These are phyloP conservation scores for Apodemia mormo DNA, from an alignment of 2,888 invertebrate genomes.

Conservation along the genomic window DNA sequence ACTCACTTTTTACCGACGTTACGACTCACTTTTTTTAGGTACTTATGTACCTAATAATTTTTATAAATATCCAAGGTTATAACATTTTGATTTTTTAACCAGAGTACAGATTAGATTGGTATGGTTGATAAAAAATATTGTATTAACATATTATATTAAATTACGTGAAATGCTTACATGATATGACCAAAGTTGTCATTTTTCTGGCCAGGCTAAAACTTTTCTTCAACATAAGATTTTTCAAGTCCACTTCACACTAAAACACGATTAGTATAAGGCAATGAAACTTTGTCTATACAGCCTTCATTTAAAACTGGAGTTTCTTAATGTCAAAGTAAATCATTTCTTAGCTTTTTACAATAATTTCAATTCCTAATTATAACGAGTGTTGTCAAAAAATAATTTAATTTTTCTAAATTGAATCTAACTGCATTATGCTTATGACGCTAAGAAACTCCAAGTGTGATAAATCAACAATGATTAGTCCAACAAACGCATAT, in stretches of 20 bases:
- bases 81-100: too few species aligned
- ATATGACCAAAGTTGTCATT: neutral
- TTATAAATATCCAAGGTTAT: too few species aligned
- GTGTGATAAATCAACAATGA: neutral
- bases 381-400: neutral
- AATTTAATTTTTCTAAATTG: neutral
- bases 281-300: constrained; percentile 14
- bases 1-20: too few species aligned
- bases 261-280: neutral
- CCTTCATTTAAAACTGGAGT: neutral
- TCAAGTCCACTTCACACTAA: neutral
- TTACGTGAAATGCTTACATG: neutral
- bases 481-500: constrained; percentile 12
- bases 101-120: too few species aligned
- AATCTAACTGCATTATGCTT: neutral
- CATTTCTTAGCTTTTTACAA: neutral
- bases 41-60: too few species aligned
- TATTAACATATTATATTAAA: neutral
- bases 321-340: neutral
- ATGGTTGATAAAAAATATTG: too few species aligned
- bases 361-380: neutral
- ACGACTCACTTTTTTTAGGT: too few species aligned
- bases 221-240: neutral
- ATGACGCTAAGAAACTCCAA: constrained; percentile 1
- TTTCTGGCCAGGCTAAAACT: neutral